These are phyloP conservation scores for Tachycineta bicolor DNA, from an alignment of 2,113 vertebrate species.

Conservation along the genomic window DNA sequence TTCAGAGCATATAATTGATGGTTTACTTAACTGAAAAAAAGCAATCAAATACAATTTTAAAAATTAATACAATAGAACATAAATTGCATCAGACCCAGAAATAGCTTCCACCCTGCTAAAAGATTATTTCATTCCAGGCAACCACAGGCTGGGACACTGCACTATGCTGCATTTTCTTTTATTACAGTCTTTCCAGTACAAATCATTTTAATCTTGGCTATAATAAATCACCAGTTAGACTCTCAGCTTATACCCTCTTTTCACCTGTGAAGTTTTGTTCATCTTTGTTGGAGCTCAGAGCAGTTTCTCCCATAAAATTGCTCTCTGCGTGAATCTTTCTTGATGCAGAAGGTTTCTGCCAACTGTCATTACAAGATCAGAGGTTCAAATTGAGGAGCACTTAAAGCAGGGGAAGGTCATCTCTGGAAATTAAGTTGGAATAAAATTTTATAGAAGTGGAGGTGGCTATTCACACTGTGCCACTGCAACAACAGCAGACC, in stretches of 20 bases:
- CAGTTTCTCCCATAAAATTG: neutral
- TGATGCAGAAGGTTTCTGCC: neutral
- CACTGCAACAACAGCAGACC: neutral
- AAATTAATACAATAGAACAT: neutral
- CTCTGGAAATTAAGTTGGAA: neutral
- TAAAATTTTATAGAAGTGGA: neutral
- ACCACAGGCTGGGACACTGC: neutral
- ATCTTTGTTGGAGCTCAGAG: conserved; percentile 9
- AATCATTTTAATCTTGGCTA: conserved; percentile 22
- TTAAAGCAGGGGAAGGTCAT: neutral
- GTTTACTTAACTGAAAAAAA: neutral
- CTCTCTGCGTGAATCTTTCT: neutral
- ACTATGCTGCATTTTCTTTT: neutral
- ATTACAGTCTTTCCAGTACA: conserved; percentile 18
- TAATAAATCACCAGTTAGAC: neutral
- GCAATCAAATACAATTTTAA: neutral
- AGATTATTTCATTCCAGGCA: neutral
- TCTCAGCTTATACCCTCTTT: neutral
- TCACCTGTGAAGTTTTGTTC: conserved; percentile 27
- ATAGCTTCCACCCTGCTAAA: neutral
- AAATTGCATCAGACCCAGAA: neutral
- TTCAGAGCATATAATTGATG: neutral
- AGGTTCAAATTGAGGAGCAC: neutral
- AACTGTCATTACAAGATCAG: neutral
- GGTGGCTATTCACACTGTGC: neutral